Percentiles rank a stretch among this genome's conserved stretches.
Conservation (phyloP, 2,113 vertebrate genomes). For the Hippopotamus amphibius region DNA sequence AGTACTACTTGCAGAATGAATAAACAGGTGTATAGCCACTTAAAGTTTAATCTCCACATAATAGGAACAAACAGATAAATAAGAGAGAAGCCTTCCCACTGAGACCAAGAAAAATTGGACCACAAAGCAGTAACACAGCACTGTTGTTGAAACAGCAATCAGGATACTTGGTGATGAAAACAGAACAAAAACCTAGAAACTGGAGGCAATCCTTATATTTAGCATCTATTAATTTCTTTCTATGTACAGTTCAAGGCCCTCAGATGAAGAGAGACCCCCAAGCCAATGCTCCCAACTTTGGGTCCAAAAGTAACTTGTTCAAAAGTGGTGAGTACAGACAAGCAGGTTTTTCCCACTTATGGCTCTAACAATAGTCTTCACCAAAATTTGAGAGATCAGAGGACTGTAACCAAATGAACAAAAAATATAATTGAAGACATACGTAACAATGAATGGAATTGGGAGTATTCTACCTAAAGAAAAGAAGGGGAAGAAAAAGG, state of each 20-base stretch:
- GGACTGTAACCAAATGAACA: neutral
- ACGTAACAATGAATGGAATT: neutral
- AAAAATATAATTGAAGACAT: neutral
- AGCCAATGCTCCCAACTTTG: neutral
- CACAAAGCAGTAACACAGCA: neutral
- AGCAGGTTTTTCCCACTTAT: neutral
- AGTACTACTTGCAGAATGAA: conserved; percentile 43
- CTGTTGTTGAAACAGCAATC: neutral
- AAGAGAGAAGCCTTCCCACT: conserved; percentile 71
- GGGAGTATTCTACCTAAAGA: neutral
- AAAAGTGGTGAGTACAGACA: neutral
- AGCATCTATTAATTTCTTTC: neutral
- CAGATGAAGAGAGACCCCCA: neutral
- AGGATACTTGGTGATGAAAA: neutral
- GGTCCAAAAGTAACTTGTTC: neutral
- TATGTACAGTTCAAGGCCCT: neutral
- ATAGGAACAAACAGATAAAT: conserved; percentile 9
- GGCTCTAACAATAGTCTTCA: neutral
- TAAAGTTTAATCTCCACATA: conserved; percentile 82
- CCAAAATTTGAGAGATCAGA: neutral
- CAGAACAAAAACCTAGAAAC: neutral
- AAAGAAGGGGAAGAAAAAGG: neutral
- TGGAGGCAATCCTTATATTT: neutral
- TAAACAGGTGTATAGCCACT: conserved; percentile 66
- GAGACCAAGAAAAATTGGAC: conserved; percentile 59